Evolutionary conservation across 2,888 invertebrate genomes (phyloP), one percentile per base, ranked within the genome.

Genomic region (Balanococcus diminutus): DNA sequence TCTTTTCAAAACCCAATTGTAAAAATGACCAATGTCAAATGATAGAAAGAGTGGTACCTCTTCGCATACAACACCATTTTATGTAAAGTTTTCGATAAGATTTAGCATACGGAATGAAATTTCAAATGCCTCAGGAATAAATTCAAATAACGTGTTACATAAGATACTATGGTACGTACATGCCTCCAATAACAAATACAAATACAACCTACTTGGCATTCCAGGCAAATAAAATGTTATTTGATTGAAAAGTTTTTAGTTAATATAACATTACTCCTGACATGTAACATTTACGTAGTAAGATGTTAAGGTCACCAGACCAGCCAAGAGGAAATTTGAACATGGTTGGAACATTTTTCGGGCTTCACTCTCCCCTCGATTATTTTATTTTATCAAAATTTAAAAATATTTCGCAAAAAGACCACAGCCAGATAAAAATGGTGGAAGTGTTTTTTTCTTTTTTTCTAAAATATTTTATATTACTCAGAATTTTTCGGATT

Each of bases 241-340:
- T 67, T 67, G 61, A 67, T 67, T 67, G 25, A 67, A 67, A 67
- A 67, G 61, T 67, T 67, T 67, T 28, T 28, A 67, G 61, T 28
- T 67, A 67, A 67, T 67, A 28, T 67, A 28, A 67, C 61, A 67
- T 67, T 28, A 11, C 56, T 56, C 56, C 2, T 19, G 56, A 56
- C 56, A 56, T 11, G 19, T n/a, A 56, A n/a, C 56, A 6, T 56
- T 56, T 56, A 56, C 56, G 56, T 56, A 19, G 19, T 6, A 56
- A 1, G 14, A 46, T 8, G 36, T 36, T 8, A 46, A 46, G n/a
- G n/a, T n/a, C n/a, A n/a, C n/a, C n/a, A n/a, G n/a, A n/a, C n/a
- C n/a, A n/a, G n/a, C n/a, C n/a, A n/a, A n/a, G n/a, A n/a, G n/a
- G n/a, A n/a, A n/a, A n/a, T n/a, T n/a, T n/a, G n/a, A n/a, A n/a